These are phyloP conservation scores for Maniola hyperantus DNA, from an alignment of 2,888 invertebrate species.

Conservation along the genomic window DNA sequence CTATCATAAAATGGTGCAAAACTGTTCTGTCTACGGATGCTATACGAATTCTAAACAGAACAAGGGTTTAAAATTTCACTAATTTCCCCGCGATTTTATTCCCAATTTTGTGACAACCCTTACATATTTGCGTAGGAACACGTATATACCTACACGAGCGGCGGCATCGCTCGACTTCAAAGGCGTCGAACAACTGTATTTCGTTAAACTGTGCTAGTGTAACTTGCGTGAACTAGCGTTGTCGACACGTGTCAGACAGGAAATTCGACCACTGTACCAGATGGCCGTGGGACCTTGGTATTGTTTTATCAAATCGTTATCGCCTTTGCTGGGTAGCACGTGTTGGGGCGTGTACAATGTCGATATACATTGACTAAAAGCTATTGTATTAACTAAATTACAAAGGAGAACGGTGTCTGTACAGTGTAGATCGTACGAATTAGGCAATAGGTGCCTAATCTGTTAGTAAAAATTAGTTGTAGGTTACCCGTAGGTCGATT, in stretches of 20 bases:
- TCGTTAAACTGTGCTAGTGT: too few relatives aligned
- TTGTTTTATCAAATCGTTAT: slow-evolving; percentile 19
- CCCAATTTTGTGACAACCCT: too few relatives aligned
- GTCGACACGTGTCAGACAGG: neutral
- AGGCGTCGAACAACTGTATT: too few relatives aligned
- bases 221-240: slow-evolving; percentile 1
- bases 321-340: slow-evolving; percentile 22
- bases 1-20: too few relatives aligned
- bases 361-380: neutral
- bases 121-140: too few relatives aligned
- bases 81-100: too few relatives aligned
- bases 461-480: neutral
- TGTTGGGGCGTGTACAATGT: slow-evolving; percentile 8
- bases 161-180: too few relatives aligned
- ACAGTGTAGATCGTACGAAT: neutral
- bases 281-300: slow-evolving; percentile 2
- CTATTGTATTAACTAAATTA: neutral
- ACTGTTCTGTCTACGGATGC: too few relatives aligned
- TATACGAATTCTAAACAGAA: too few relatives aligned
- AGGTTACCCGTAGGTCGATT: too few relatives aligned
- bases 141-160: too few relatives aligned
- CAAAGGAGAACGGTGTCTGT: neutral
- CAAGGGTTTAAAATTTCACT: too few relatives aligned
- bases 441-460: neutral
- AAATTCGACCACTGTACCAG: slow-evolving; percentile 6